Base-by-base conservation (phyloP, 2,888 invertebrate genomes). In the Strigamia maritima region DNA sequence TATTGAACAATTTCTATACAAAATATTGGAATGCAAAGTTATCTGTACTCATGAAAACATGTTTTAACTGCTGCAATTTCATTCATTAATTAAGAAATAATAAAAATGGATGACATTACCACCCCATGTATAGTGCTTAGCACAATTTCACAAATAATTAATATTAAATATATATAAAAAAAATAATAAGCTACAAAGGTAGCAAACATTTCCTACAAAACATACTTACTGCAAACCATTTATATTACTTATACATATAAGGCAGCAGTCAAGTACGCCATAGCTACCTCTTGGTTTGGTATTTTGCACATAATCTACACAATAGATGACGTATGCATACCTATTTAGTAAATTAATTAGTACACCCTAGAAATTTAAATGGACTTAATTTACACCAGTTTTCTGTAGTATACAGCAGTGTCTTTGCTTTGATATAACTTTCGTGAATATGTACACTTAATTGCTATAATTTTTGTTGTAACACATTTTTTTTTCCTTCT, bases 361-460 rank as follows among this genome's bases (percentile, higher is more conserved):
- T 60, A 60, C 60, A 60, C 60, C 60, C 60, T 60, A 60, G 60
- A n/a, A 60, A 24, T 60, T 60, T 19, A 60, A 60, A 22, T 14
- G 60, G 22, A 60, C 60, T 60, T 60, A 60, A 60, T 60, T 60
- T 60, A 60, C 60, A 60, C 60, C 60, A 60, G n/a, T 60, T 60
- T 22, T 60, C 60, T 60, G 60, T 22, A 60, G 22, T 60, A 60
- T 60, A 19, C 22, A 60, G 60, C 60, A 60, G 22, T 60, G 60
- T 60, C 60, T 19, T 60, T 19, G 4, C 12, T 60, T 60, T 8
- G 1, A 24, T 60, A 60, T 22, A 60, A 60, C 35, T 44, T 60
- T 60, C 60, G 24, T 60, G 60, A 60, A 60, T 60, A 60, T 60
- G n/a, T 60, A 60, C 60, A 60, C n/a, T 60, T 60, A 60, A 24